Conservation (phyloP, 2,888 invertebrate species). For the Sepioteuthis lessoniana region DNA sequence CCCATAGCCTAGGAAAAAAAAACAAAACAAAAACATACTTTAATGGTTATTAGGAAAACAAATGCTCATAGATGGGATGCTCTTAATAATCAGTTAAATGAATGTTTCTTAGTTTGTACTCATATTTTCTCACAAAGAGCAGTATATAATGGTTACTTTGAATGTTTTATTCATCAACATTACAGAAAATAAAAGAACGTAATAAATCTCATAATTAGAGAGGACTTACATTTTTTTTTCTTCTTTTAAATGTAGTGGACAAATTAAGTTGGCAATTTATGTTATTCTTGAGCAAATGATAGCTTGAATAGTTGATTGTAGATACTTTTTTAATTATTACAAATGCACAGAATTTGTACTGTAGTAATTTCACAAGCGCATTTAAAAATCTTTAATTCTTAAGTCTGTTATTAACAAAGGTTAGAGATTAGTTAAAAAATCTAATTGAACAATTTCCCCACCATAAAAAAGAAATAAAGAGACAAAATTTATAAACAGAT, state of each 20-base stretch:
- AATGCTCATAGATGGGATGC: neutral
- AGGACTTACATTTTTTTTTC: neutral
- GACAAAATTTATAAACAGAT: neutral
- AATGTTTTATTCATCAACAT: too few relatives aligned
- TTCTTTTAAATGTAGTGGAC: neutral
- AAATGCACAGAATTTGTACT: too few relatives aligned
- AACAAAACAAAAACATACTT: slow-evolving; percentile 45
- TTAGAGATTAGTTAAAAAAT: neutral
- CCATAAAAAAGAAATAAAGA: too few relatives aligned
- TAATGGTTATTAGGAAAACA: neutral
- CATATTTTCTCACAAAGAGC: too few relatives aligned
- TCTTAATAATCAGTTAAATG: neutral
- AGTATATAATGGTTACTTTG: too few relatives aligned
- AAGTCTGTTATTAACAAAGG: neutral
- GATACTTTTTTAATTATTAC: neutral
- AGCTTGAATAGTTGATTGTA: neutral
- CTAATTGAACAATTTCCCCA: too few relatives aligned
- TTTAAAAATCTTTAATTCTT: neutral
- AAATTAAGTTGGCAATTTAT: neutral
- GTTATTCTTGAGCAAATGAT: neutral
- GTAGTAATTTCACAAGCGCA: neutral
- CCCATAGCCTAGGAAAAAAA: slow-evolving; percentile 84
- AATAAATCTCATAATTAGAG: neutral
- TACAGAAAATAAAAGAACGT: too few relatives aligned
- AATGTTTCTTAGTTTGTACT: too few relatives aligned